Evolutionary conservation across 2,113 vertebrate genomes (phyloP).

Genomic region (Gavia stellata): DNA sequence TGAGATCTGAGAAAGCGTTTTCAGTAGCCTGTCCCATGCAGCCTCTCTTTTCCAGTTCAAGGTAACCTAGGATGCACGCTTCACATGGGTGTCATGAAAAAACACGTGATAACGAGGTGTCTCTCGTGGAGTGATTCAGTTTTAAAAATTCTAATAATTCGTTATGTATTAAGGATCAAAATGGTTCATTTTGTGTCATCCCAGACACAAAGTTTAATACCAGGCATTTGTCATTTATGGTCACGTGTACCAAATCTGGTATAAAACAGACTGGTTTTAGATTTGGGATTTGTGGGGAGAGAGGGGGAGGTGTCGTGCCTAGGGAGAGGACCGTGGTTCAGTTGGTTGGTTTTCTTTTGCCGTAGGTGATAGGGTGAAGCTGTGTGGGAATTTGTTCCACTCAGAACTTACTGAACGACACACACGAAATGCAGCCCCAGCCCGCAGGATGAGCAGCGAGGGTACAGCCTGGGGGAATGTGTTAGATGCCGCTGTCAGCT

Average conservation of each 20-base stretch:
- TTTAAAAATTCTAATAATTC: not conserved
- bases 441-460: rapidly evolving
- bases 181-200: not conserved
- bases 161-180: not conserved
- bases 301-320: rapidly evolving
- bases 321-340: rapidly evolving
- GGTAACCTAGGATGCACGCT: not conserved
- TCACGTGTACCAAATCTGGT: not conserved
- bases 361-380: not conserved
- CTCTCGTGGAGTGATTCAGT: not conserved
- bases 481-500: not conserved
- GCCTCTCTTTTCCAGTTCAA: too few relatives aligned
- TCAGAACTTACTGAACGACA: rapidly evolving
- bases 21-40: not conserved
- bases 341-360: not conserved
- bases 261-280: not conserved
- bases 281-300: not conserved
- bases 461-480: rapidly evolving
- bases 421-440: rapidly evolving
- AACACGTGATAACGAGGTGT: rapidly evolving
- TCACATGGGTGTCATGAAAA: not conserved
- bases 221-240: not conserved
- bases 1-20: not conserved
- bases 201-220: not conserved
- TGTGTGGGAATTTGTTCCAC: not conserved